Percentiles rank a stretch among this genome's conserved stretches.
These are phyloP conservation scores for Zaprionus bogoriensis DNA, from an alignment of 2,888 invertebrate species.

Conservation along the genomic window DNA sequence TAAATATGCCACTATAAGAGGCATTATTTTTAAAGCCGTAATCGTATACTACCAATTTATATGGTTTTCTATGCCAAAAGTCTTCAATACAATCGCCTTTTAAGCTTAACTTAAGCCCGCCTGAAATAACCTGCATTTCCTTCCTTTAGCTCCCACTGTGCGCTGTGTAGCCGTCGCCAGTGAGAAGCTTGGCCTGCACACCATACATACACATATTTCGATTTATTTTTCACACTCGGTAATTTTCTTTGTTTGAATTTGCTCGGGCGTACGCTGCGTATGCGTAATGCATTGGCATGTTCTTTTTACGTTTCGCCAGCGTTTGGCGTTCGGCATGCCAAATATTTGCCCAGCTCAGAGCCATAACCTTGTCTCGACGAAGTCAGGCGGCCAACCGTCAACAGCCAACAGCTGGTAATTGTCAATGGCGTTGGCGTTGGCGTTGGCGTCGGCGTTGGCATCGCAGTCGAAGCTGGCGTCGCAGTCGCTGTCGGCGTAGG, in stretches of 20 bases:
- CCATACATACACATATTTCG: too few species aligned
- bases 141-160: conserved; percentile 39
- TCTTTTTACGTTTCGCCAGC: neutral
- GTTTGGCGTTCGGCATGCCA: conserved; percentile 53
- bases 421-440: conserved; percentile 47
- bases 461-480: conserved; percentile 14
- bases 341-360: conserved; percentile 63
- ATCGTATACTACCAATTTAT: too few species aligned
- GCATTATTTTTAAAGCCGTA: too few species aligned
- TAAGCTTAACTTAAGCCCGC: neutral
- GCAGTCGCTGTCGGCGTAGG: conserved; percentile 21
- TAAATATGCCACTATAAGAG: too few species aligned
- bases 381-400: conserved; percentile 23
- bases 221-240: conserved; percentile 74
- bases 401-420: conserved; percentile 67
- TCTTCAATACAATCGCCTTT: too few species aligned
- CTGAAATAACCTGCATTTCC: neutral
- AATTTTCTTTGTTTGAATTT: conserved; percentile 60
- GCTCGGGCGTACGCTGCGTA: conserved; percentile 61
- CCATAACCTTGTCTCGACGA: conserved; percentile 69
- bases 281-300: conserved; percentile 60
- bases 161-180: conserved; percentile 20
- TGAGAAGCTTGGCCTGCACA: conserved; percentile 44
- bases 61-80: too few species aligned
- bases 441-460: conserved; percentile 22